A percentile compares a stretch with the other conserved stretches of the same genome.
Conservation (phyloP, 2,113 vertebrate genomes). For the Marcusenius ussheri region DNA sequence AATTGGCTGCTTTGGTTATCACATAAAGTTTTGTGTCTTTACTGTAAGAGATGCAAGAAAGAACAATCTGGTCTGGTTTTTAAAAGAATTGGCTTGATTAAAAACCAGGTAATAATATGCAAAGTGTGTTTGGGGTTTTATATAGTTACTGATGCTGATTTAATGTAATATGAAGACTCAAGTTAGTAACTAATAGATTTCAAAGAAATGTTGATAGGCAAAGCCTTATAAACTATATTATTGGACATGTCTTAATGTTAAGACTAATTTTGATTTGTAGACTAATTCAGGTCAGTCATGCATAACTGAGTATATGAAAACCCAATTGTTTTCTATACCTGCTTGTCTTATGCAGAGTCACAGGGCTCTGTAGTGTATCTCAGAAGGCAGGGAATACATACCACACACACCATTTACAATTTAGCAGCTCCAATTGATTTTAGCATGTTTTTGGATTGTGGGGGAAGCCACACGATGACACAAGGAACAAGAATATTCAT, state of each 20-base stretch:
- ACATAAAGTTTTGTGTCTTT: neutral
- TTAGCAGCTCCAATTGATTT: neutral
- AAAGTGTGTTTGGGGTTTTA: neutral
- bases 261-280: neutral
- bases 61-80: neutral
- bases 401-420: neutral
- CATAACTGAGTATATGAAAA: neutral
- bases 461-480: neutral
- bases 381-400: neutral
- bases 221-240: neutral
- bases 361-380: neutral
- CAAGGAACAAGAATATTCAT: neutral
- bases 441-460: neutral
- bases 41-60: neutral
- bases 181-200: neutral
- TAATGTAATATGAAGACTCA: neutral
- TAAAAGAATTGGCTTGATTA: slow-evolving; percentile 2
- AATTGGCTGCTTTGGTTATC: neutral
- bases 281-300: neutral
- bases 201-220: neutral
- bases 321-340: neutral
- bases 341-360: neutral
- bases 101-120: neutral
- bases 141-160: neutral
- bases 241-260: neutral